Base-by-base conservation (phyloP, 2,113 vertebrate species). In the Gymnarchus niloticus region DNA sequence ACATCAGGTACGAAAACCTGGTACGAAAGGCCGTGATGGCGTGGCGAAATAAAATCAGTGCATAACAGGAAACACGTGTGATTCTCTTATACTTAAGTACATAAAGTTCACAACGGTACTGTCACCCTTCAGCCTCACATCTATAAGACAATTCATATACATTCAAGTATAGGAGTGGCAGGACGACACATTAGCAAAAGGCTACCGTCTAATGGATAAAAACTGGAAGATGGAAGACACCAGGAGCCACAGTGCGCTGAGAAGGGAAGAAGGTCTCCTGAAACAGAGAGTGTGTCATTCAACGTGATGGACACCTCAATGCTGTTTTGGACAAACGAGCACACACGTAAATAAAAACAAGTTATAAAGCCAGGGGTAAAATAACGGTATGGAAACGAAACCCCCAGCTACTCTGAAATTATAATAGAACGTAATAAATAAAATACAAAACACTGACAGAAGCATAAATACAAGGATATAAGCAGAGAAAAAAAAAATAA, bases 321-420 rank as follows among this genome's bases (percentile, higher is more conserved):
- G 51, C 6, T 91, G 82, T 83, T 87, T 90, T 88, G 88, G 92
- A 93, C 91, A 90, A 92, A 89, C 84, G 0, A 87, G 37, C 54
- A 48, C 73, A 46, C 56, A 78, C 23, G 80, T 51, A 69, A 51
- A 65, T 28, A 69, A 56, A 37, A 49, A 49, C 17, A 87, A 87
- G 65, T 6, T 77, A 44, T 83, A 76, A 83, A 73, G 48, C 80
- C 54, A 54, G 41, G 17, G 54, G 48, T 33, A 9, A 44, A 80
- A 56, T 9, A 69, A 65, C 41, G 14, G 44, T 46, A 56, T 44
- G 17, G 7, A 23, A 41, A 25, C 23, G 3, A 44, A 12, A 17
- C 59, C 48, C 51, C 41, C 48, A 76, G 52, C 33, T 46, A 76
- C 46, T 48, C 28, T 21, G 12, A 37, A 61, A 52, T 37, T 41